Evolutionary conservation across 2,797 vertebrate genomes (phyloP).

Genomic region (Pipistrellus kuhlii): DNA sequence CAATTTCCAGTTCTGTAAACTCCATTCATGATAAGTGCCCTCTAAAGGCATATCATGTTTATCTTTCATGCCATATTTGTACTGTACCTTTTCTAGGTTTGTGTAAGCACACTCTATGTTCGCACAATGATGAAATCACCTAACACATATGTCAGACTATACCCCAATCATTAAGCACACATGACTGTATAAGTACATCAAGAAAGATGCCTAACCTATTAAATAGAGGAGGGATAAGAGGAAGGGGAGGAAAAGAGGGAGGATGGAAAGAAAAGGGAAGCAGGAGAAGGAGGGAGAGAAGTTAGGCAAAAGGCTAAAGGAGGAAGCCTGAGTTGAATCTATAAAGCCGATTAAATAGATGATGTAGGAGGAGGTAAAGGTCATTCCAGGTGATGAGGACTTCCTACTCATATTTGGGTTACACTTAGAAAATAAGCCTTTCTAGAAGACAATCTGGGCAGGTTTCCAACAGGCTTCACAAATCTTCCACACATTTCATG

Average conservation of each 20-base stretch:
- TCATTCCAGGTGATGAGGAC: slow-evolving; percentile 35
- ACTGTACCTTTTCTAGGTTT: background rate
- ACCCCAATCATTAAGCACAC: background rate
- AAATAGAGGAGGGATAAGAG: background rate
- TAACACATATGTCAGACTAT: background rate
- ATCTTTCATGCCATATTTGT: background rate
- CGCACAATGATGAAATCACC: background rate
- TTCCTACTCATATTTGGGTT: slow-evolving; percentile 57
- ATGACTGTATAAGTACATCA: background rate
- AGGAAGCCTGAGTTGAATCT: background rate
- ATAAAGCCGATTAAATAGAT: slow-evolving; percentile 17
- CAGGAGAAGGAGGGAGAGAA: background rate
- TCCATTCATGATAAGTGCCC: background rate
- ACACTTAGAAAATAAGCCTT: slow-evolving; percentile 58
- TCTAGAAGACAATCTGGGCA: slow-evolving; percentile 60
- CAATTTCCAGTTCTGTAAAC: background rate
- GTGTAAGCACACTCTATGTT: background rate
- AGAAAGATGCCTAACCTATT: slow-evolving; percentile 17
- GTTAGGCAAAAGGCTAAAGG: slow-evolving; percentile 37
- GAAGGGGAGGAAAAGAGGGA: background rate
- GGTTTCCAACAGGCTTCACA: slow-evolving; percentile 58
- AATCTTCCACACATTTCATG: slow-evolving; percentile 61
- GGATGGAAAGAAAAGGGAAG: background rate
- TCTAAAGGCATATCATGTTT: background rate
- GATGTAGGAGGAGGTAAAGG: slow-evolving; percentile 51